Conservation (phyloP, 2,797 vertebrate species). For the Huso huso region DNA sequence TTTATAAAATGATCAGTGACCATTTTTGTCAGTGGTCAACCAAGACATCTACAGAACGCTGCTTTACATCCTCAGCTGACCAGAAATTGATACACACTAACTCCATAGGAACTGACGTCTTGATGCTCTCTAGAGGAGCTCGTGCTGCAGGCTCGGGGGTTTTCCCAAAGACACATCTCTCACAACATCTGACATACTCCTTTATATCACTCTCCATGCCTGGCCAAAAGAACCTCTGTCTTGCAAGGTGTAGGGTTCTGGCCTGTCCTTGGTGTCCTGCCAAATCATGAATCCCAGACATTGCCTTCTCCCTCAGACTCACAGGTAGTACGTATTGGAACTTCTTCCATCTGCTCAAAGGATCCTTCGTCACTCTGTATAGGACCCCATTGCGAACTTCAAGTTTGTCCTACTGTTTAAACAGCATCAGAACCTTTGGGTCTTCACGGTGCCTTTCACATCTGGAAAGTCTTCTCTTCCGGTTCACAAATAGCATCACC, state of each 20-base stretch:
- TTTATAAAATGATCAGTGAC: too few relatives aligned
- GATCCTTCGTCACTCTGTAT: too few relatives aligned
- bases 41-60: conserved; percentile 22
- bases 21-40: conserved; percentile 2
- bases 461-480: too few relatives aligned
- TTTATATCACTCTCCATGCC: conserved; percentile 23
- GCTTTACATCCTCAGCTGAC: conserved; percentile 20
- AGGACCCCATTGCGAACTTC: too few relatives aligned
- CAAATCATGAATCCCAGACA: conserved; percentile 8
- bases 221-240: conserved; percentile 23
- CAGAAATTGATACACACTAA: conserved; percentile 32
- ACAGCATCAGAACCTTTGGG: too few relatives aligned
- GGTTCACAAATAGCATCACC: too few relatives aligned
- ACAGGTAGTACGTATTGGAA: conserved; percentile 14
- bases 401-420: too few relatives aligned
- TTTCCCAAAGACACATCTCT: conserved; percentile 24
- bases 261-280: conserved; percentile 17
- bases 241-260: conserved; percentile 1
- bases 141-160: conserved; percentile 20
- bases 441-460: too few relatives aligned
- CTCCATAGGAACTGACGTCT: conserved; percentile 21
- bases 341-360: neutral
- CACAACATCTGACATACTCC: conserved; percentile 15
- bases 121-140: conserved; percentile 25
- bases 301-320: conserved; percentile 6